A percentile compares a stretch with the other conserved stretches of the same genome.
Conservation (phyloP, 2,113 vertebrate species). For the Phoenicopterus ruber region DNA sequence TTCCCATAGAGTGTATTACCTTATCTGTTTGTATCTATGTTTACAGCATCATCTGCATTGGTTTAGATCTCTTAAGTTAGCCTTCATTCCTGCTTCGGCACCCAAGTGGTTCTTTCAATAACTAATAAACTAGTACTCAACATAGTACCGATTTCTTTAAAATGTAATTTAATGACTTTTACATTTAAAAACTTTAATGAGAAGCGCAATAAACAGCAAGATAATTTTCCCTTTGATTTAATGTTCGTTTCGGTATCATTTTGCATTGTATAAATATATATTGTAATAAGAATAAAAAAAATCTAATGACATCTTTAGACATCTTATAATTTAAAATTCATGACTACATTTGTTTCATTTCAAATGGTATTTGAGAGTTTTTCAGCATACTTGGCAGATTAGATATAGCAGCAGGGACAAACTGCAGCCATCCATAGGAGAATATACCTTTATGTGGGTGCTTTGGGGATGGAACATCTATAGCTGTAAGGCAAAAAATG, state of each 20-base stretch:
- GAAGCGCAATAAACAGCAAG: not conserved
- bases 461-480: constrained; percentile 60
- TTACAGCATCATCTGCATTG: not conserved
- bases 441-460: constrained; percentile 66
- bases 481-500: constrained; percentile 64
- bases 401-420: constrained; percentile 48
- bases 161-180: not conserved
- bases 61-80: not conserved
- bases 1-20: not conserved
- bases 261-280: not conserved
- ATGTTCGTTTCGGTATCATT: not conserved
- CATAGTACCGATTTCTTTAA: not conserved
- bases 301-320: constrained; percentile 17
- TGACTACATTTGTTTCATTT: constrained; percentile 47
- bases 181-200: constrained; percentile 2
- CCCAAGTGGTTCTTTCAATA: not conserved
- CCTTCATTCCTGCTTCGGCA: not conserved
- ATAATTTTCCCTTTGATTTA: not conserved
- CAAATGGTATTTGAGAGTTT: constrained; percentile 40
- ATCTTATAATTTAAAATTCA: constrained; percentile 45
- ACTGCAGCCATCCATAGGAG: constrained; percentile 61
- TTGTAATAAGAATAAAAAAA: not conserved
- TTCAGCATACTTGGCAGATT: constrained; percentile 43
- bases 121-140: not conserved
- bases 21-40: not conserved